Conservation (phyloP, 2,113 vertebrate species). For the Bubo blakistoni region DNA sequence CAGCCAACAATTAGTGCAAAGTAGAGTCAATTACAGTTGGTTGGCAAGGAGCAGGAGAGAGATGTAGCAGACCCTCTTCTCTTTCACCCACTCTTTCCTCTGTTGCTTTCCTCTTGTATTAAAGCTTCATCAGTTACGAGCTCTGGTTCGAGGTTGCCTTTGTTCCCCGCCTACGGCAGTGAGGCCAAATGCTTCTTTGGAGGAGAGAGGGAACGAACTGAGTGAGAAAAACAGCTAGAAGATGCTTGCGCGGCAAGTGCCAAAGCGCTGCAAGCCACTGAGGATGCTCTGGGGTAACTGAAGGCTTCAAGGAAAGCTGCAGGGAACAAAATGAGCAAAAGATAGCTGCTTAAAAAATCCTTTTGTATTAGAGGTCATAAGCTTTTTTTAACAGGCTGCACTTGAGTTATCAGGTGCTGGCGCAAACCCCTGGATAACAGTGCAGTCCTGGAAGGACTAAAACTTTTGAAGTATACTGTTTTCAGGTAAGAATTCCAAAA, state of each 20-base stretch:
- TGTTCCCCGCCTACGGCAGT: background rate
- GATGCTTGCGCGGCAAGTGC: background rate
- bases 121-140: background rate
- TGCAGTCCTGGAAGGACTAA: background rate
- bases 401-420: background rate
- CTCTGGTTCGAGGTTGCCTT: background rate
- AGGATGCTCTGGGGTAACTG: background rate
- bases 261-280: background rate
- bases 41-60: background rate
- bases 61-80: background rate
- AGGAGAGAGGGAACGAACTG: background rate
- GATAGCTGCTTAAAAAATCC: background rate
- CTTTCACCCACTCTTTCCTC: background rate
- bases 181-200: background rate
- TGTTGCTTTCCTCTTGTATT: background rate
- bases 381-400: too few species aligned
- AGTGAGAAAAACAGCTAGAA: background rate
- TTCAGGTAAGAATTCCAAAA: background rate
- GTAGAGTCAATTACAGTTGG: fast-evolving
- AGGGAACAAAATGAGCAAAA: too few species aligned
- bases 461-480: background rate
- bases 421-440: background rate
- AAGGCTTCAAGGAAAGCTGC: background rate
- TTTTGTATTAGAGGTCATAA: too few species aligned
- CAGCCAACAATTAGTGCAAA: background rate